Conservation (phyloP, 2,113 vertebrate genomes). For the Engraulis encrasicolus region DNA sequence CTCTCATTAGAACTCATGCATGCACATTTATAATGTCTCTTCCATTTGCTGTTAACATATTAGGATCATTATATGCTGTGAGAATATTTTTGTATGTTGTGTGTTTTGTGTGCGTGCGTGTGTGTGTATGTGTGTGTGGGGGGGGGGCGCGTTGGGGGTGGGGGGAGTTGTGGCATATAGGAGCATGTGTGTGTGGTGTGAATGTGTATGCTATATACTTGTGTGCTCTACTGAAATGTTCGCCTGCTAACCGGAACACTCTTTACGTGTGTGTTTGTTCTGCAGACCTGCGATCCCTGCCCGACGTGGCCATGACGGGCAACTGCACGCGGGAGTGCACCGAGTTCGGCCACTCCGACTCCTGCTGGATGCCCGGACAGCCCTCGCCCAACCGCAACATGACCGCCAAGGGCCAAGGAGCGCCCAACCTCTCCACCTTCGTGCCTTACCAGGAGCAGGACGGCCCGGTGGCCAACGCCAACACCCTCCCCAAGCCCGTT, state of each 20-base stretch:
- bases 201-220: neutral
- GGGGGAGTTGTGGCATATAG: neutral
- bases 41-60: no score
- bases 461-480: conserved; percentile 89
- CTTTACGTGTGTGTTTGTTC: neutral
- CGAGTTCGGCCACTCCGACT: conserved; percentile 96
- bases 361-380: conserved; percentile 98
- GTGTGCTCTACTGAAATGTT: neutral
- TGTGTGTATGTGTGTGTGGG: neutral
- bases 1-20: no score
- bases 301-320: conserved; percentile 97
- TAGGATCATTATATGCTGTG: no score
- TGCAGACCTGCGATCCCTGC: conserved; percentile 92
- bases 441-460: conserved; percentile 99
- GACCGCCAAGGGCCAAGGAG: conserved; percentile 82
- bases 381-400: conserved; percentile 87
- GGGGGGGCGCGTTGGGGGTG: no score
- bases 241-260: neutral
- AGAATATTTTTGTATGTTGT: no score
- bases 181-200: neutral
- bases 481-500: conserved; percentile 89
- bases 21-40: no score
- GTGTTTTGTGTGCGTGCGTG: no score
- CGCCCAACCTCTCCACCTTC: conserved; percentile 97
- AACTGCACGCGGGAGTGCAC: conserved; percentile 97